Conservation (phyloP, 2,113 vertebrate species). For the Austrofundulus limnaeus region DNA sequence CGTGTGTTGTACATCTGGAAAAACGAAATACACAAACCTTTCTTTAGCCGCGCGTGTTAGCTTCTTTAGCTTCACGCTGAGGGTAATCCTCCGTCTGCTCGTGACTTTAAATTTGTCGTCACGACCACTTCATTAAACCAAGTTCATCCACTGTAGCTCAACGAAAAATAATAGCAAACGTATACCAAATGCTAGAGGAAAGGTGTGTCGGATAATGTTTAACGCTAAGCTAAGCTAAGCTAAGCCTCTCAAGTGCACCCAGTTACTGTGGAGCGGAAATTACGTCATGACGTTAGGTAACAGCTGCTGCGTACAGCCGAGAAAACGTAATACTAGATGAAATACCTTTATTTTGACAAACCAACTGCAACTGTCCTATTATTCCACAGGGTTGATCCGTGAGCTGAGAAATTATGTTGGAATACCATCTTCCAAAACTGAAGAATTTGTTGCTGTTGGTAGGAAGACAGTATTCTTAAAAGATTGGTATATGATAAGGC, state of each 20-base stretch:
- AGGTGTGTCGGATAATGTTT: background rate
- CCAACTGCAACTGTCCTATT: too few relatives aligned
- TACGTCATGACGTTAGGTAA: constrained; percentile 23
- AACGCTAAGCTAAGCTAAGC: background rate
- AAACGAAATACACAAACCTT: background rate
- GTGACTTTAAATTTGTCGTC: constrained; percentile 34
- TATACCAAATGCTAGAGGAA: background rate
- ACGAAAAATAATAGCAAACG: background rate
- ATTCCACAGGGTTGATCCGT: too few relatives aligned
- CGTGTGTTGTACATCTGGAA: background rate
- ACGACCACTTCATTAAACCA: constrained; percentile 9
- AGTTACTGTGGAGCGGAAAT: constrained; percentile 25
- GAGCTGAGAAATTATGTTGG: too few relatives aligned
- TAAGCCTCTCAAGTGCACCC: constrained; percentile 8
- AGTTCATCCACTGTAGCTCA: background rate
- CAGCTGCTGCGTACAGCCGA: background rate
- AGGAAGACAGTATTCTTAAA: too few relatives aligned
- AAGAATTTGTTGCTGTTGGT: too few relatives aligned
- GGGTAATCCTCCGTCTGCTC: constrained; percentile 6
- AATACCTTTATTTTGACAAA: background rate
- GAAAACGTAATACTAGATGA: too few relatives aligned
- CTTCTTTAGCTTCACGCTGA: constrained; percentile 37
- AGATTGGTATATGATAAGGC: too few relatives aligned
- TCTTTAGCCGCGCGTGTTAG: constrained; percentile 41
- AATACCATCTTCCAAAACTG: too few relatives aligned